Evolutionary conservation across 2,888 invertebrate species (phyloP).

Genomic region (Netelia inedita): DNA sequence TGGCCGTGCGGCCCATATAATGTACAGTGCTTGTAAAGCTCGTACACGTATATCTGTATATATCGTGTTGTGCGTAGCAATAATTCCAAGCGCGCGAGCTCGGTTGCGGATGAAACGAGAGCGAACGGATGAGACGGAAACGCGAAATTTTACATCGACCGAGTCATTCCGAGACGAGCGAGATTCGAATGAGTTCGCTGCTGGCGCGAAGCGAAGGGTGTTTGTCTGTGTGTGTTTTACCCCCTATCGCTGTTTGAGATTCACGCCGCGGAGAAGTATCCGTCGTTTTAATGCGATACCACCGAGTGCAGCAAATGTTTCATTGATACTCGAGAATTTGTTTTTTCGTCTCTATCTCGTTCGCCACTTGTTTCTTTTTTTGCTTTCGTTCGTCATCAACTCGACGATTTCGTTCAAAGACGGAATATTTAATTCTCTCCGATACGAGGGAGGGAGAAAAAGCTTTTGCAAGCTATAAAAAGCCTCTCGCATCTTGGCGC

Average conservation of each 20-base stretch:
- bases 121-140: slow-evolving; percentile 34
- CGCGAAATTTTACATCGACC: slow-evolving; percentile 41
- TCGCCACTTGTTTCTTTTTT: not conserved
- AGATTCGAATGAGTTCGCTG: slow-evolving; percentile 10
- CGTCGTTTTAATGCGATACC: too few species aligned
- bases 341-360: not conserved
- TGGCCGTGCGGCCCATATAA: slow-evolving; percentile 44
- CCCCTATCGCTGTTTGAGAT: not conserved
- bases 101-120: slow-evolving; percentile 33
- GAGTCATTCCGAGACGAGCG: slow-evolving; percentile 12
- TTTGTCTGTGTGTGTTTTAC: not conserved
- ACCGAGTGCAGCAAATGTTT: not conserved
- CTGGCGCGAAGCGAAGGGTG: not conserved
- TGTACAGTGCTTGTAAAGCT: slow-evolving; percentile 12
- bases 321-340: slow-evolving; percentile 15
- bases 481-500: slow-evolving; percentile 60
- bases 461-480: slow-evolving; percentile 45
- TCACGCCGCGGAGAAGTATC: too few species aligned
- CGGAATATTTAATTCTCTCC: slow-evolving; percentile 24
- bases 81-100: slow-evolving; percentile 50
- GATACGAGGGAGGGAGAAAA: slow-evolving; percentile 2
- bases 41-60: slow-evolving; percentile 16
- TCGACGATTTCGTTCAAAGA: slow-evolving; percentile 32
- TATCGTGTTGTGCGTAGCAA: slow-evolving; percentile 40
- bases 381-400: not conserved